Conservation (phyloP, 1,140 invertebrate genomes). For the Nephila pilipes region DNA sequence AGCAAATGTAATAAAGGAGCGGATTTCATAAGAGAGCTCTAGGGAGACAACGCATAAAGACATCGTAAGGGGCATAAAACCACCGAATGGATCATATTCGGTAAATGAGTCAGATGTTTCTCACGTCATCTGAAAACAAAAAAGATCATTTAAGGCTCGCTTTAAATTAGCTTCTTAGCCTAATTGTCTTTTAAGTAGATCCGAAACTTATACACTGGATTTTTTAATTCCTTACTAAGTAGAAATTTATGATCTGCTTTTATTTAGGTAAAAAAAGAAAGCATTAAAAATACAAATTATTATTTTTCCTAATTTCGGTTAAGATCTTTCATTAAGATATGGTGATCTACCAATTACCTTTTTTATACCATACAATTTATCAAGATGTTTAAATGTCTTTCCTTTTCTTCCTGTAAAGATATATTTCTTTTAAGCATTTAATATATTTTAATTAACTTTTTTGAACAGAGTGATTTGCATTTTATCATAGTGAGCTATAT, state of each 20-base stretch:
- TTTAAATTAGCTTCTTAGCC: slow-evolving; percentile 13
- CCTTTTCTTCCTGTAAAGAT: too few relatives aligned
- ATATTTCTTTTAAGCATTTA: too few relatives aligned
- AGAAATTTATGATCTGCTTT: neutral
- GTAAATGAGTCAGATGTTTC: slow-evolving; percentile 21
- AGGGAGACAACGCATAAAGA: slow-evolving; percentile 41
- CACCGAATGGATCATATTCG: slow-evolving; percentile 24
- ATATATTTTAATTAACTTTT: too few relatives aligned
- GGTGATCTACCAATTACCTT: too few relatives aligned
- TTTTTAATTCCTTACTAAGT: neutral
- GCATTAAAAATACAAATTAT: neutral
- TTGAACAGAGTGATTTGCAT: too few relatives aligned
- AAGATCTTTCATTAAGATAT: too few relatives aligned
- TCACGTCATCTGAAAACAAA: neutral
- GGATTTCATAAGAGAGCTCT: slow-evolving; percentile 26
- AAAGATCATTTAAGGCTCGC: neutral
- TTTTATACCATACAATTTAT: too few relatives aligned
- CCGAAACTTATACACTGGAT: neutral
- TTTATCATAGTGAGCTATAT: too few relatives aligned
- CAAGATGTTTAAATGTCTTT: too few relatives aligned
- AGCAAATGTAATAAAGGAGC: slow-evolving; percentile 42
- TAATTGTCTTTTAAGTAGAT: slow-evolving; percentile 24
- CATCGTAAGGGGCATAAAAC: slow-evolving; percentile 25
- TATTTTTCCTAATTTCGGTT: too few relatives aligned
- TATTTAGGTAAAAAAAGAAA: neutral